phyloP scores from a whole-genome alignment of 2,113 vertebrate species.

The Oriolus oriolus region DNA sequence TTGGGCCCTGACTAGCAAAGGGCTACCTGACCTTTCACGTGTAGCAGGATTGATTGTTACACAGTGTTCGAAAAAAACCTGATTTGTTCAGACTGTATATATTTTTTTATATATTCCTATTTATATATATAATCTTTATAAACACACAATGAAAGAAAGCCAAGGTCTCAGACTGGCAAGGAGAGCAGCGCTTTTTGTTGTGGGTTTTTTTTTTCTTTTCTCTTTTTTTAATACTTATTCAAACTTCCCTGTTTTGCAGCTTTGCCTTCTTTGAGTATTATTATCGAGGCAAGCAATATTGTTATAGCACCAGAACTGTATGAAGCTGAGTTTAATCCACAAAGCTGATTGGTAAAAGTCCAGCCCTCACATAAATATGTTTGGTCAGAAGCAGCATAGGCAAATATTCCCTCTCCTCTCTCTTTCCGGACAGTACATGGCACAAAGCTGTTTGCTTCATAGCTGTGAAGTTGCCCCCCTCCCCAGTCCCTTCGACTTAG shows the following conservation, averaged over 20 bases:
- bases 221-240: neutral
- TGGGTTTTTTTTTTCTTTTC: neutral
- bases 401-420: neutral
- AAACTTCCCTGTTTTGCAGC: slow-evolving; percentile 38
- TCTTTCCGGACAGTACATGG: slow-evolving; percentile 52
- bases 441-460: slow-evolving; percentile 62
- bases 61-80: slow-evolving; percentile 66
- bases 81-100: slow-evolving; percentile 34
- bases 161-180: slow-evolving; percentile 60
- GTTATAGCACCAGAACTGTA: slow-evolving; percentile 65
- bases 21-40: slow-evolving; percentile 17
- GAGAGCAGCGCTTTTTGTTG: slow-evolving; percentile 52
- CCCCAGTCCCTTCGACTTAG: neutral
- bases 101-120: slow-evolving; percentile 37
- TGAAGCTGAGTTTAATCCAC: slow-evolving; percentile 1
- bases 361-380: slow-evolving; percentile 28
- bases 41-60: slow-evolving; percentile 22
- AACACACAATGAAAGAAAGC: slow-evolving; percentile 27
- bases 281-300: slow-evolving; percentile 21
- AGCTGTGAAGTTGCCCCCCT: slow-evolving; percentile 29
- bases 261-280: slow-evolving; percentile 24
- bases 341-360: slow-evolving; percentile 37
- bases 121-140: slow-evolving; percentile 45
- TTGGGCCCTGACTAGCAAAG: neutral
- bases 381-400: slow-evolving; percentile 57